Conservation (phyloP, 1,140 invertebrate genomes). For the Galendromus occidentalis region DNA sequence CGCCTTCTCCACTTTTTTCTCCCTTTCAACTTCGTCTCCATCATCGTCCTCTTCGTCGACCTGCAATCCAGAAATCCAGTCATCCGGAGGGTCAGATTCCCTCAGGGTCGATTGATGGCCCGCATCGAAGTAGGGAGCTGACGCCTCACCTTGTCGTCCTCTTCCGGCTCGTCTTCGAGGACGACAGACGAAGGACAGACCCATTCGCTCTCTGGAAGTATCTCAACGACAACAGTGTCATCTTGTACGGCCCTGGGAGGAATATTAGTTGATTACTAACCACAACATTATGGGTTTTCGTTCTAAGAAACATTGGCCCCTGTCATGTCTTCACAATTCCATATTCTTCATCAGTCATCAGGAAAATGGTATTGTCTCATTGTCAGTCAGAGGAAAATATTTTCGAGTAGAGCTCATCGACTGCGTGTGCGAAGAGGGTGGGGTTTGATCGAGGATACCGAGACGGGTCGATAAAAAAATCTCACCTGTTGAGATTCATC, state of each 20-base stretch:
- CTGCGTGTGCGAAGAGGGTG: too few species aligned
- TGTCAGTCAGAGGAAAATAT: too few species aligned
- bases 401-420: too few species aligned
- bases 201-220: constrained; percentile 80
- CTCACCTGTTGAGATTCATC: constrained; percentile 46
- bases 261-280: not conserved
- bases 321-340: too few species aligned
- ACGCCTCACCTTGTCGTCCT: constrained; percentile 32
- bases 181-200: constrained; percentile 55
- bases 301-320: too few species aligned
- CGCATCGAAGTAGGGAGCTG: too few species aligned
- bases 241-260: constrained; percentile 64
- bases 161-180: constrained; percentile 44
- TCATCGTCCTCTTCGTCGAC: constrained; percentile 25
- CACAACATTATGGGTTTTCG: too few species aligned
- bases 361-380: too few species aligned
- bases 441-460: too few species aligned
- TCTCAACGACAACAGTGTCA: constrained; percentile 74
- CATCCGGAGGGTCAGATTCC: constrained; percentile 37
- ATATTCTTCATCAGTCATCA: too few species aligned
- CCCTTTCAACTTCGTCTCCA: constrained; percentile 18
- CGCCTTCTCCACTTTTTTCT: constrained; percentile 1
- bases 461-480: too few species aligned
- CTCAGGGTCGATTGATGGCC: not conserved
- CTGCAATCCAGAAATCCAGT: constrained; percentile 21